phyloP scores from a whole-genome alignment of 2,113 vertebrate genomes.

The Suricata suricatta region DNA sequence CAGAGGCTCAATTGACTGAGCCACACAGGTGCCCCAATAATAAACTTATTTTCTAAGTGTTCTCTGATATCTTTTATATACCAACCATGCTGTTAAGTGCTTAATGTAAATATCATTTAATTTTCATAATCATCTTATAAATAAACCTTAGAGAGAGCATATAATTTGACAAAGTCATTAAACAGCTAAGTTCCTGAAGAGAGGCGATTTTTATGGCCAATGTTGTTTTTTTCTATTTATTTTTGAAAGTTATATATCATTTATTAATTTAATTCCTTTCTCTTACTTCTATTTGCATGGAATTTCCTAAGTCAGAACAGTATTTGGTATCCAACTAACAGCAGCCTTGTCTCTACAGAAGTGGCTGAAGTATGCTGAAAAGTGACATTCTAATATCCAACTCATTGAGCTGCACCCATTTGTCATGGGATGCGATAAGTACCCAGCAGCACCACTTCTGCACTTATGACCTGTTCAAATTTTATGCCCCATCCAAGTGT shows the following conservation, averaged over 20 bases:
- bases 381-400: not conserved
- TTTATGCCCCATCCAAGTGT: constrained; percentile 11
- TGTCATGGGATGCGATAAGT: not conserved
- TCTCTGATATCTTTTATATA: not conserved
- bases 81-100: not conserved
- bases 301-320: not conserved
- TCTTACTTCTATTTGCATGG: not conserved
- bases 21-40: not conserved
- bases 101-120: not conserved
- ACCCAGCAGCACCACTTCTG: not conserved
- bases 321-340: not conserved
- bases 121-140: not conserved
- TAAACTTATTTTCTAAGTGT: not conserved
- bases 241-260: not conserved
- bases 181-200: not conserved
- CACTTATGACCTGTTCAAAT: not conserved
- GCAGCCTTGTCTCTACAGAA: not conserved
- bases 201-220: not conserved
- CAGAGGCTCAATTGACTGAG: too few species aligned
- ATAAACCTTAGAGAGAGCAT: not conserved
- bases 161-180: not conserved
- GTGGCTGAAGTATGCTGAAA: not conserved
- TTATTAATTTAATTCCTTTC: not conserved
- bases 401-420: not conserved
- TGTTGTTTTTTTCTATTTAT: not conserved